Conservation (phyloP, 2,888 invertebrate genomes). For the Cantharis flavilabris region DNA sequence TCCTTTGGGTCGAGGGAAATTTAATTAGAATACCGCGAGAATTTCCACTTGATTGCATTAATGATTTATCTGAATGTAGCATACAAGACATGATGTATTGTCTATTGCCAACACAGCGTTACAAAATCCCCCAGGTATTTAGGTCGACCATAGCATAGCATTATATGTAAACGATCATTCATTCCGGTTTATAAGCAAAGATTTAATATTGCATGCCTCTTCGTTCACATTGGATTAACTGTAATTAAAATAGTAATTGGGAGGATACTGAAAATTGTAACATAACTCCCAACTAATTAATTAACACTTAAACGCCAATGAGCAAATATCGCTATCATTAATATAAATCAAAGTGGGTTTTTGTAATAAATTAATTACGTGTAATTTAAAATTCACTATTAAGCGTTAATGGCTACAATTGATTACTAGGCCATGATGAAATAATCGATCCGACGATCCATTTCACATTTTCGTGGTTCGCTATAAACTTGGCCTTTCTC, state of each 20-base stretch:
- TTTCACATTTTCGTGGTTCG: neutral
- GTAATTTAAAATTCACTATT: constrained; percentile 16
- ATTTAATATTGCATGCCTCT: neutral
- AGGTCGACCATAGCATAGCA: constrained; percentile 44
- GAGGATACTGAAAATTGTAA: neutral
- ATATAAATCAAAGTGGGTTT: constrained; percentile 19
- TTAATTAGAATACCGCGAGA: constrained; percentile 10
- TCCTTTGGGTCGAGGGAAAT: constrained; percentile 2
- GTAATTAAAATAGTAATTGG: constrained; percentile 5
- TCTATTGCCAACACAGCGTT: constrained; percentile 53
- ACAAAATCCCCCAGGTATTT: constrained; percentile 54
- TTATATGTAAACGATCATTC: constrained; percentile 40
- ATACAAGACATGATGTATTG: constrained; percentile 54
- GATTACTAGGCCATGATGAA: constrained; percentile 13
- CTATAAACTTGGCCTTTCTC: neutral
- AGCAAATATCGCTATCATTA: constrained; percentile 7
- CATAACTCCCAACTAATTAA: neutral
- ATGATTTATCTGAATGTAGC: constrained; percentile 54
- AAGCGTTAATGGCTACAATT: constrained; percentile 13
- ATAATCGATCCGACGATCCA: constrained; percentile 7
- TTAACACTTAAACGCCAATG: neutral
- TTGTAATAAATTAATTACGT: constrained; percentile 15
- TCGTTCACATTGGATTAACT: neutral
- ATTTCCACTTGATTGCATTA: constrained; percentile 55
- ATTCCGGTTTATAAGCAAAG: constrained; percentile 35